Base-by-base conservation (phyloP, 2,113 vertebrate genomes). In the Sclerurus mexicanus region DNA sequence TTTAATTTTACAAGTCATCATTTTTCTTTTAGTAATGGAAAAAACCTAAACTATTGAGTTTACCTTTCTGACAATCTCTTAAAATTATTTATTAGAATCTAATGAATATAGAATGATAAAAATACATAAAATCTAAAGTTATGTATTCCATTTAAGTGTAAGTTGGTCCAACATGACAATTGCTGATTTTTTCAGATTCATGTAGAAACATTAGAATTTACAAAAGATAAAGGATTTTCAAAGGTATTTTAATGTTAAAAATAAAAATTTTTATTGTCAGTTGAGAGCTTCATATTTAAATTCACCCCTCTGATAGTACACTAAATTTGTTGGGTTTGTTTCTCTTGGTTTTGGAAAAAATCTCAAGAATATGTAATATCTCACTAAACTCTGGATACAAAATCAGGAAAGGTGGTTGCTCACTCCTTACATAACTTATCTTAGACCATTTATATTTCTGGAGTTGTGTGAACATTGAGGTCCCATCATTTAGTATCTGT, bases 11-110 rank as follows among this genome's bases (percentile, higher is more conserved):
- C 52, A 93, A 40, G 84, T 88, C 14, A 30, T 78, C 14, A 14
- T 60, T 68, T 89, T 67, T 21, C 53, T 89, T 89, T 96, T 90
- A 77, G 55, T 94, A 85, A 71, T 53, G 90, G 71, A 75, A 86
- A 79, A 84, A 60, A 40, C 28, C 16, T 86, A 74, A 91, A 63
- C 44, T 90, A 13, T 53, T 79, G 91, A 87, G 37, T 60, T 82
- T 85, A 37, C n/a, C 49, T 95, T 82, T 89, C 88, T 12, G 20
- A 20, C 49, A 94, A 9, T 80, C 44, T 78, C 63, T 63, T 89
- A 91, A 94, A 95, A 86, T 91, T 89, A 86, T 89, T 93, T 90
- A 42, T 95, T 96, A 92, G 85, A 87, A 66, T 95, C 85, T 93
- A 80, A 55, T 97, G 86, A 89, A 85, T 81, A 53, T 85, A 87